Conservation (phyloP, 2,113 vertebrate genomes). For the Campylomormyrus tamandua region DNA sequence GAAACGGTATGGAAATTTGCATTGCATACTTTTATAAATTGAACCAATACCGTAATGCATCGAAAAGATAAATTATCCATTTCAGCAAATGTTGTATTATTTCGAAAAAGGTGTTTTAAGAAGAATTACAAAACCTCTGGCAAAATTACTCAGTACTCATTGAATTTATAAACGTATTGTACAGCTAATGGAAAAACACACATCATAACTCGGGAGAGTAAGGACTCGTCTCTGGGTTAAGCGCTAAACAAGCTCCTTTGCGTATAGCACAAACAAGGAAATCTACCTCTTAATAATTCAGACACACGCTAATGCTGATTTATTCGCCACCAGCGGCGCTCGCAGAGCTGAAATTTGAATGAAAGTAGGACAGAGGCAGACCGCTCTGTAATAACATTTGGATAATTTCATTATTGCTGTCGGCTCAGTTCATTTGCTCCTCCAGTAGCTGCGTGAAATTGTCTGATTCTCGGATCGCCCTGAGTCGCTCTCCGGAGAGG, state of each 20-base stretch:
- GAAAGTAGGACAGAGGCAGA: constrained; percentile 99
- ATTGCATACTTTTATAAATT: neutral
- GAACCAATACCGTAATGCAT: neutral
- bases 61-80: neutral
- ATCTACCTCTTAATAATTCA: constrained; percentile 98
- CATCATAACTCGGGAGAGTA: constrained; percentile 24
- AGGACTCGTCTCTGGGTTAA: constrained; percentile 64
- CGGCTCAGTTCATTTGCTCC: constrained; percentile 99
- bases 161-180: neutral
- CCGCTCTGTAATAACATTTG: constrained; percentile 99
- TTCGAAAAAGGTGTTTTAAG: neutral
- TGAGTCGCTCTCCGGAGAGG: constrained; percentile 90
- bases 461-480: constrained; percentile 97
- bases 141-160: neutral
- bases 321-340: constrained; percentile 91
- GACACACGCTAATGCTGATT: constrained; percentile 99
- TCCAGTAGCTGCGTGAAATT: constrained; percentile 99
- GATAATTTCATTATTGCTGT: constrained; percentile 99
- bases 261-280: constrained; percentile 98
- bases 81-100: neutral
- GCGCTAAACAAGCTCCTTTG: constrained; percentile 89
- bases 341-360: constrained; percentile 91
- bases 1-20: neutral
- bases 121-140: neutral
- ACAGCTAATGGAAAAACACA: neutral